Conservation (phyloP, 1,140 invertebrate species). For the Euura saliciscinereae region DNA sequence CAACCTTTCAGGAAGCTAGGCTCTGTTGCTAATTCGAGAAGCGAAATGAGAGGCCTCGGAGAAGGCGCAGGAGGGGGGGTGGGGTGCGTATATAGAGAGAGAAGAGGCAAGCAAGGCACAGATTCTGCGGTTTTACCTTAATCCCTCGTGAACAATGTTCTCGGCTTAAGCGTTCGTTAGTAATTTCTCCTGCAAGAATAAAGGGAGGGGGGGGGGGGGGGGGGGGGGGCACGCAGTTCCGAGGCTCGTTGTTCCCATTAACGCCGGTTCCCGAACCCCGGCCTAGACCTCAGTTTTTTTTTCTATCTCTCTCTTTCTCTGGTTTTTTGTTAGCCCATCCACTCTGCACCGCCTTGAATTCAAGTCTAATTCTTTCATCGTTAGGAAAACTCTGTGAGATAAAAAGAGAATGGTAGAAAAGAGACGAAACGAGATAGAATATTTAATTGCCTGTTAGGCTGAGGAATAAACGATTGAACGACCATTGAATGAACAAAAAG, state of each 20-base stretch:
- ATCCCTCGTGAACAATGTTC: slow-evolving; percentile 14
- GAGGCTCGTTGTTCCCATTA: background rate
- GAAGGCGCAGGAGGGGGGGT: background rate
- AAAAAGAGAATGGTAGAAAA: too few species aligned
- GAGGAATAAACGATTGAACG: too few species aligned
- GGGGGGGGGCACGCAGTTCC: slow-evolving; percentile 11
- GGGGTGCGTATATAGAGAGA: background rate
- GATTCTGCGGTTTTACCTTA: slow-evolving; percentile 14
- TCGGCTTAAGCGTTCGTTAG: slow-evolving; percentile 12
- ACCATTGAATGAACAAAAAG: too few species aligned
- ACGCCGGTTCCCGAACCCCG: background rate
- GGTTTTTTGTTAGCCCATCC: too few species aligned
- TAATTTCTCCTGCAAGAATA: slow-evolving; percentile 25
- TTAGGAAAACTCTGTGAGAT: too few species aligned
- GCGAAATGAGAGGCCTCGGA: slow-evolving; percentile 10
- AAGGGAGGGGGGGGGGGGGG: slow-evolving; percentile 2
- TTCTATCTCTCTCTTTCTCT: too few species aligned
- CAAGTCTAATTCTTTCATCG: too few species aligned
- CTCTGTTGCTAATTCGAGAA: background rate
- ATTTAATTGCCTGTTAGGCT: too few species aligned
- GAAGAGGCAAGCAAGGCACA: background rate
- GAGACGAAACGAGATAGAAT: too few species aligned
- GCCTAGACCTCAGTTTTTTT: too few species aligned
- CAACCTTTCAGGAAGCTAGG: too few species aligned
- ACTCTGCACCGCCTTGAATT: too few species aligned